A percentile compares a stretch with the other conserved stretches of the same genome.
Evolutionary conservation across 2,113 vertebrate species (phyloP).

Genomic region (Anguilla japonica): DNA sequence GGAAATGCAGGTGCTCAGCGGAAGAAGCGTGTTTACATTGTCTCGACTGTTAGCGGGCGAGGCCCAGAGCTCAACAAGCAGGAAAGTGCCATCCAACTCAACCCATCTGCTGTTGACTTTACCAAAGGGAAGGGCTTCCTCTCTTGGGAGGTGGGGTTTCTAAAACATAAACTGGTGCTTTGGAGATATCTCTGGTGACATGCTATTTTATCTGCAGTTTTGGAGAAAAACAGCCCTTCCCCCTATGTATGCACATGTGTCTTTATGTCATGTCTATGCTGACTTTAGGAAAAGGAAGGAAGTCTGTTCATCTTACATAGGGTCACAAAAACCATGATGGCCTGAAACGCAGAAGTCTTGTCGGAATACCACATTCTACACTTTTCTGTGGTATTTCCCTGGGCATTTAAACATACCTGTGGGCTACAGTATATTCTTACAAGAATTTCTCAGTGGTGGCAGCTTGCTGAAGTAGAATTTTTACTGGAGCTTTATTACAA

Average conservation of each 20-base stretch:
- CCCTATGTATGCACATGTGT: neutral
- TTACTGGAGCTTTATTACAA: neutral
- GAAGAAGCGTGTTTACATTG: neutral
- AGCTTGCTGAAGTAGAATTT: neutral
- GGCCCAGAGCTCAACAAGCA: neutral
- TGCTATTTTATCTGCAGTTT: neutral
- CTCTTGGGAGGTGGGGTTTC: neutral
- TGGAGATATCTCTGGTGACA: neutral
- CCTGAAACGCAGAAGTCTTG: neutral
- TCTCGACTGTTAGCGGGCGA: neutral
- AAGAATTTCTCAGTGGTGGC: neutral
- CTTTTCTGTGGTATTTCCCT: neutral
- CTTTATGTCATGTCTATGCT: neutral
- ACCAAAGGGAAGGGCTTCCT: slow-evolving; percentile 4
- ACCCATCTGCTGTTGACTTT: slow-evolving; percentile 6
- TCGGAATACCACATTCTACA: neutral
- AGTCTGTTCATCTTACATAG: neutral
- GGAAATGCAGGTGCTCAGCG: neutral
- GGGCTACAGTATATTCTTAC: neutral
- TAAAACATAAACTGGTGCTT: neutral
- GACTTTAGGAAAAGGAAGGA: neutral
- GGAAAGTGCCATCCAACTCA: neutral
- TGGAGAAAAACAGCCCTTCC: neutral
- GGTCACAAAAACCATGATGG: neutral
- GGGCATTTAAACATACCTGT: neutral